Base-by-base conservation (phyloP, 1,140 invertebrate genomes). In the Atta colombica region DNA sequence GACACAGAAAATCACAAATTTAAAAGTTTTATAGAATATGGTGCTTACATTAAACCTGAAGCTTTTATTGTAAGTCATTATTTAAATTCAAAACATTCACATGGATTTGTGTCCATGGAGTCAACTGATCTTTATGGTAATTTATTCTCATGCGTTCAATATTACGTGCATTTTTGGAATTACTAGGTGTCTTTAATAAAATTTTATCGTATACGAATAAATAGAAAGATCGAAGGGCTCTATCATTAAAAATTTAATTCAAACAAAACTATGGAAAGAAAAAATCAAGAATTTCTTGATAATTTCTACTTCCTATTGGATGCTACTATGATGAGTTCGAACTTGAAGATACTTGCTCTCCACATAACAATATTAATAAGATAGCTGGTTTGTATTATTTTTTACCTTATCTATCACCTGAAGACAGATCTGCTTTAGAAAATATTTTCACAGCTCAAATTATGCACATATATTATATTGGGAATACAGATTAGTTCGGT, bases 121-220 rank as follows among this genome's bases (percentile, higher is more conserved):
- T 21, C 55, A 58, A 58, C 6, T 58, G n/a, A 58, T 58, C 55
- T 58, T 58, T 58, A 58, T 58, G 55, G 55, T 21, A 58, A 58
- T 58, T 58, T 58, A 21, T 58, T 58, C 55, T 18, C 14, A 58
- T 58, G n/a, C 55, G 5, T 8, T n/a, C 18, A 58, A 16, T 58
- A n/a, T 58, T 58, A 58, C 55, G 55, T 58, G n/a, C n/a, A 58
- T 58, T 58, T 58, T n/a, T 58, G n/a, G 55, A 58, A 58, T 58
- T 58, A 21, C 55, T n/a, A 58, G n/a, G 18, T 58, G 55, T 58
- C 55, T 58, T 58, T n/a, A 58, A 58, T n/a, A 58, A 58, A 58
- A 58, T 58, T n/a, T 3, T 58, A 21, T 58, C 55, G 4, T 58
- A 58, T 58, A 58, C 7, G n/a, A n/a, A 58, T 58, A 58, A 58